Base-by-base conservation (phyloP, 1,140 invertebrate genomes). In the Paracyclopina nana region DNA sequence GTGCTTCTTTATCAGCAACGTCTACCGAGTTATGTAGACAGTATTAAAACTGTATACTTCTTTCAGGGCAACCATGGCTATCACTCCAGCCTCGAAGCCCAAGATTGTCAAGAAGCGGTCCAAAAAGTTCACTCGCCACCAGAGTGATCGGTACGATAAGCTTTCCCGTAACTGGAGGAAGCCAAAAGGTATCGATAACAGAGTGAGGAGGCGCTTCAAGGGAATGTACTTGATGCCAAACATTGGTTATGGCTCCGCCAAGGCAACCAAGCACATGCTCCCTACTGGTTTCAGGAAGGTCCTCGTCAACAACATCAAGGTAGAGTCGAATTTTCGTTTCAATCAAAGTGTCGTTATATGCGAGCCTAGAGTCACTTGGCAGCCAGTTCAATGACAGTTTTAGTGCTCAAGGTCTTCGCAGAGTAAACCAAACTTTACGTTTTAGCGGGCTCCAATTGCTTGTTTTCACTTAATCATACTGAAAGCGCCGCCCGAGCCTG, bases 151-250 rank as follows among this genome's bases (percentile, higher is more conserved):
- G 62, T 97, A 95, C 82, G 78, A 76, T 55, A 92, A 92, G 71
- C 70, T 97, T 50, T 90, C 79, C 77, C 67, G 74, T 53, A 84
- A 78, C 70, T 91, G 85, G 86, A 72, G 86, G 58, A 90, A 86
- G 69, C 86, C 86, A 0, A 86, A 86, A 65, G 87, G 95, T 92
- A 99, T 99, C 72, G 95, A 99, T 69, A 99, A 98, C 77, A 78
- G 92, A 71, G 92, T 98, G 8, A 77, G 95, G 57, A 80, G 94
- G 62, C 75, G 90, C 57, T 99, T 98, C 71, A 98, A 97, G 78
- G 95, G 95, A 22, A 88, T 96, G 64, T 91, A 82, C 63, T 70
- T 87, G 68, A 98, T 99, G 94, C 95, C 95, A 38, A 92, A 82
- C 62, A 95, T 99, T 70, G 95, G 94, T 79, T 98, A 96, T 68